Percentiles rank a stretch among this genome's conserved stretches.
Evolutionary conservation across 2,113 vertebrate species (phyloP).

Genomic region (Scopus umbretta): DNA sequence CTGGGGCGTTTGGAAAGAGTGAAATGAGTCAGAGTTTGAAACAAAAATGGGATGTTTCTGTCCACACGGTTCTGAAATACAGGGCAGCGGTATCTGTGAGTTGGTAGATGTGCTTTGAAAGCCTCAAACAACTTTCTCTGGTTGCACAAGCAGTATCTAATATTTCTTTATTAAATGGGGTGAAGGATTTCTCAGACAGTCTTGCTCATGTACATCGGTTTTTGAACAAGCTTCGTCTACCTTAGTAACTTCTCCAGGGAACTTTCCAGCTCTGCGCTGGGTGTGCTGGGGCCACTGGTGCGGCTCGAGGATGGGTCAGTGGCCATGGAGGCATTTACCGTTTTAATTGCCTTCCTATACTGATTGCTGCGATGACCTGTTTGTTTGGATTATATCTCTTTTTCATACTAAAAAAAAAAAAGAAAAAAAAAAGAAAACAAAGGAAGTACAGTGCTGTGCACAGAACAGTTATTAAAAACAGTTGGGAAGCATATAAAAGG

Average conservation of each 20-base stretch:
- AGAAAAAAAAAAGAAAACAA: constrained; percentile 33
- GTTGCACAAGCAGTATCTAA: background rate
- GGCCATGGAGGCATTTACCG: background rate
- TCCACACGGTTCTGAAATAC: background rate
- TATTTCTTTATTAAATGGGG: background rate
- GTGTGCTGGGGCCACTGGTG: background rate
- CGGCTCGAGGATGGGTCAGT: background rate
- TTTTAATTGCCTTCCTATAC: constrained; percentile 36
- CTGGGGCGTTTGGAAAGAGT: background rate
- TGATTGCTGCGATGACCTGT: constrained; percentile 24
- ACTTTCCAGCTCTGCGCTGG: background rate
- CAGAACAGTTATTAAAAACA: constrained; percentile 72
- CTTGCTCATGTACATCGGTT: fast-evolving
- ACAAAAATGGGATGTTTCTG: background rate
- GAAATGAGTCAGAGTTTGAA: background rate
- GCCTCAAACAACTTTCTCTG: background rate
- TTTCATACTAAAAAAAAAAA: constrained; percentile 6
- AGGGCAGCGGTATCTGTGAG: fast-evolving
- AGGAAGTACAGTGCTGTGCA: constrained; percentile 55
- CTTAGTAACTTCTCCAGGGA: constrained; percentile 21
- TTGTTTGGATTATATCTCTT: constrained; percentile 59
- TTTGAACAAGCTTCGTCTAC: background rate
- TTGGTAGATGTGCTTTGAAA: background rate
- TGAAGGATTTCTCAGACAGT: background rate
- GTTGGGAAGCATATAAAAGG: constrained; percentile 72